phyloP scores from a whole-genome alignment of 2,888 invertebrate species.

The Eupithecia vulgata region DNA sequence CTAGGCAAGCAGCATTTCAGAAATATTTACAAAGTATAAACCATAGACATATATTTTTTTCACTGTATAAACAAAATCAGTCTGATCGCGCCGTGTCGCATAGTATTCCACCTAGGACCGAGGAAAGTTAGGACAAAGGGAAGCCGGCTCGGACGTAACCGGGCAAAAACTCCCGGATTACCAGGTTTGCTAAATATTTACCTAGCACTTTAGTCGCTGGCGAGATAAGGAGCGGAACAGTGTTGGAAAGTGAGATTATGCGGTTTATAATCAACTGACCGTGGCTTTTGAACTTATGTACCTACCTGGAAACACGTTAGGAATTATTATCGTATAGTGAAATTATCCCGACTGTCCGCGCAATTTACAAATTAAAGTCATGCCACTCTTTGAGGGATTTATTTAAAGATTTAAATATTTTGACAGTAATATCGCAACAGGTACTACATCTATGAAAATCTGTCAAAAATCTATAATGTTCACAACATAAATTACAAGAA shows the following conservation, averaged over 20 bases:
- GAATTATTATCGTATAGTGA: neutral
- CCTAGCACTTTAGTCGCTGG: constrained; percentile 61
- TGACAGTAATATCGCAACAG: too few relatives aligned
- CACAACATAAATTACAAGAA: too few relatives aligned
- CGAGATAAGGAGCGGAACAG: constrained; percentile 42
- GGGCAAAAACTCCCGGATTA: constrained; percentile 74
- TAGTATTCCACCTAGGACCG: constrained; percentile 11
- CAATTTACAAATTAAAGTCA: too few relatives aligned
- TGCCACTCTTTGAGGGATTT: too few relatives aligned
- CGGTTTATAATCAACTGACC: constrained; percentile 13
- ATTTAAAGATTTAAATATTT: too few relatives aligned
- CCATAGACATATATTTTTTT: too few relatives aligned
- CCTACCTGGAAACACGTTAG: neutral
- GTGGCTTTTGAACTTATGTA: neutral
- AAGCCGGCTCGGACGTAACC: constrained; percentile 46
- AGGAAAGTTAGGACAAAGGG: constrained; percentile 65
- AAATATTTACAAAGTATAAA: neutral
- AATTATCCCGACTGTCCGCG: too few relatives aligned
- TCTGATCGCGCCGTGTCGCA: constrained; percentile 12
- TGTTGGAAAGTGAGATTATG: constrained; percentile 28
- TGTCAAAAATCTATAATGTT: too few relatives aligned
- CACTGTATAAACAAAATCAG: neutral
- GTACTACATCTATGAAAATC: too few relatives aligned
- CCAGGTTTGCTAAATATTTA: constrained; percentile 73
- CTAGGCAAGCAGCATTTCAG: neutral